Base-by-base conservation (phyloP, 2,113 vertebrate species). In the Delphinapterus leucas region DNA sequence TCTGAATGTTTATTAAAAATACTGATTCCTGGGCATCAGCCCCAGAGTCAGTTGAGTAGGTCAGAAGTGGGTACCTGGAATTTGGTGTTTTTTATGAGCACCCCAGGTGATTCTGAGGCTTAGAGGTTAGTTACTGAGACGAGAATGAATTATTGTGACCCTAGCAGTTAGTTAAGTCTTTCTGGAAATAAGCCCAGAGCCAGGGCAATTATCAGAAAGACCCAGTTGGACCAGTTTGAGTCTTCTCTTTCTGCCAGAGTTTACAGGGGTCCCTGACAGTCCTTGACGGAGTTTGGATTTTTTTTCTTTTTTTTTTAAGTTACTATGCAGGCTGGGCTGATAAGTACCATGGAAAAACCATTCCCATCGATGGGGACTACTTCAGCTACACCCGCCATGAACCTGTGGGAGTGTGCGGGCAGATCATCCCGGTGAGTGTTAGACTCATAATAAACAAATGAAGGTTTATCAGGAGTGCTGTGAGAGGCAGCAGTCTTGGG, bases 301-400 rank as follows among this genome's bases (percentile, higher is more conserved):
- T 92, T 86, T 8, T 85, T 86, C n/a, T 8, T 85, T 74, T 12
- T 94, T 53, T 65, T 67, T 41, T 53, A 95, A 99, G 99, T 96
- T 99, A 99, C 97, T 99, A 98, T 20, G 99, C 99, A 17, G 99
- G 99, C 84, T 99, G 99, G 99, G 99, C 99, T 0, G 99, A 99
- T 98, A 99, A 99, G 97, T 99, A 99, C 98, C 99, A 99, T 0
- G 99, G 99, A 79, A 99, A 99, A 98, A 99, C 99, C 93, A 99
- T 99, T 93, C 99, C 99, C 0, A 97, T 99, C 0, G 99, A 99
- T 0, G 99, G 99, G 86, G 99, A 99, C 85, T 99, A 98, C 97
- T 99, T 99, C 98, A 99, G 99, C 97, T 99, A 99, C 97, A 99
- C 99, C 0, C 98, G 99, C 25, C 99, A 99, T 0, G 99, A 99